A percentile compares a stretch with the other conserved stretches of the same genome.
Conservation (phyloP, 1,140 invertebrate species). For the Microvelia longipes region DNA sequence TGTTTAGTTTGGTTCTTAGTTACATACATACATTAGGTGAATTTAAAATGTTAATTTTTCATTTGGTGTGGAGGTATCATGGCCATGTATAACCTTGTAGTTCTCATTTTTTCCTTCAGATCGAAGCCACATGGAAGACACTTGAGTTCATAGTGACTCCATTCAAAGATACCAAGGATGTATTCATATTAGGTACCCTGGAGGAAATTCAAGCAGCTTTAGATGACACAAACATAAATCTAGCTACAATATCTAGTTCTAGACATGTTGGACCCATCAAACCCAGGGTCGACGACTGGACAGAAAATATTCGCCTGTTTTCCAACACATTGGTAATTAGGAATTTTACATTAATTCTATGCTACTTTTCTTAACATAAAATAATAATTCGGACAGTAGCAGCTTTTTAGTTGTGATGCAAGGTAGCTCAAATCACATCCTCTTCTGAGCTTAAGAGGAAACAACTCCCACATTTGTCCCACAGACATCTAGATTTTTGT, state of each 20-base stretch:
- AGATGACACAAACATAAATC: constrained; percentile 72
- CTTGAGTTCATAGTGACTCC: constrained; percentile 59
- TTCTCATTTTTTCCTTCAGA: constrained; percentile 24
- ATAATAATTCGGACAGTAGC: no score
- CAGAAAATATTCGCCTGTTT: constrained; percentile 53
- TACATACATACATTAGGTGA: no score
- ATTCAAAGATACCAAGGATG: constrained; percentile 64
- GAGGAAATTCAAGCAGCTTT: constrained; percentile 67
- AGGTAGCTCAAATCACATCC: no score
- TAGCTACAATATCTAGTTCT: constrained; percentile 69
- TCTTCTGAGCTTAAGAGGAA: no score
- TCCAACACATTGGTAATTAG: constrained; percentile 48
- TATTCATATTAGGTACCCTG: constrained; percentile 61
- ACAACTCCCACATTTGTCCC: no score
- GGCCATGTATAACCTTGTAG: neutral
- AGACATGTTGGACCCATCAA: constrained; percentile 68
- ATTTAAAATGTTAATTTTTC: no score
- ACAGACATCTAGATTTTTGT: no score
- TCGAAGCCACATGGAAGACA: constrained; percentile 64
- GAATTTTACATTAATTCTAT: no score
- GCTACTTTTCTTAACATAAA: constrained; percentile 6
- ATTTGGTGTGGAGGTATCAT: no score
- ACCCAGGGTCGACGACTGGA: constrained; percentile 63
- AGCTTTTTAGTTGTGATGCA: no score
- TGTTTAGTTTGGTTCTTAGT: no score